phyloP scores from a whole-genome alignment of 1,140 invertebrate genomes.

The Heliothis virescens region DNA sequence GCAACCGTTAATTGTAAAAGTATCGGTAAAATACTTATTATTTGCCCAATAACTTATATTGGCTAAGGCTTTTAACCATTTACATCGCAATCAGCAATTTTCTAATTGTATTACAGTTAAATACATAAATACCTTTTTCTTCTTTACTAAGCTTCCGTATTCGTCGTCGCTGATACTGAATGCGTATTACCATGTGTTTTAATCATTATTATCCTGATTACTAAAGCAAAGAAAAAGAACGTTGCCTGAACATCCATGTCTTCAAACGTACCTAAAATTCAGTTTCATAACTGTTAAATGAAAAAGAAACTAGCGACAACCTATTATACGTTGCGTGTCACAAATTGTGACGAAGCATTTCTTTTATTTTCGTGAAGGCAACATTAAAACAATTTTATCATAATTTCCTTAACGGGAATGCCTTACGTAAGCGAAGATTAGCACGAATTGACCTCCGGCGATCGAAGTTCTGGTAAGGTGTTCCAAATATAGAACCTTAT shows the following conservation, averaged over 20 bases:
- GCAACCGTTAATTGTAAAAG: too few relatives aligned
- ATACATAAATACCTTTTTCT: too few relatives aligned
- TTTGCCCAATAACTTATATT: neutral
- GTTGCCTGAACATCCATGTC: too few relatives aligned
- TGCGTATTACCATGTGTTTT: too few relatives aligned
- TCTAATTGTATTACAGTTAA: too few relatives aligned
- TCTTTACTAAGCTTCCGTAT: too few relatives aligned
- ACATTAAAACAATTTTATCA: conserved; percentile 32
- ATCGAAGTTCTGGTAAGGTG: conserved; percentile 49
- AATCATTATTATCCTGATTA: too few relatives aligned
- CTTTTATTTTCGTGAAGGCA: conserved; percentile 27
- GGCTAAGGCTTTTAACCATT: neutral
- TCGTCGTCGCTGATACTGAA: too few relatives aligned
- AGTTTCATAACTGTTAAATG: conserved; percentile 6
- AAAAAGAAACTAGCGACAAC: neutral
- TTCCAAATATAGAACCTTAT: conserved; percentile 64
- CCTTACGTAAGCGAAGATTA: conserved; percentile 48
- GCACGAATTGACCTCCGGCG: conserved; percentile 62
- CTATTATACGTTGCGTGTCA: conserved; percentile 38
- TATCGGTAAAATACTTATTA: neutral
- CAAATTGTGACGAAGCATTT: conserved; percentile 33
- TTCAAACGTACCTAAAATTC: neutral
- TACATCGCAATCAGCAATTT: neutral
- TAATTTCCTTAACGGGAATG: conserved; percentile 30
- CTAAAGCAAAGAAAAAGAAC: too few relatives aligned